These are phyloP conservation scores for Tetrax tetrax DNA, from an alignment of 2,113 vertebrate species.

Conservation along the genomic window DNA sequence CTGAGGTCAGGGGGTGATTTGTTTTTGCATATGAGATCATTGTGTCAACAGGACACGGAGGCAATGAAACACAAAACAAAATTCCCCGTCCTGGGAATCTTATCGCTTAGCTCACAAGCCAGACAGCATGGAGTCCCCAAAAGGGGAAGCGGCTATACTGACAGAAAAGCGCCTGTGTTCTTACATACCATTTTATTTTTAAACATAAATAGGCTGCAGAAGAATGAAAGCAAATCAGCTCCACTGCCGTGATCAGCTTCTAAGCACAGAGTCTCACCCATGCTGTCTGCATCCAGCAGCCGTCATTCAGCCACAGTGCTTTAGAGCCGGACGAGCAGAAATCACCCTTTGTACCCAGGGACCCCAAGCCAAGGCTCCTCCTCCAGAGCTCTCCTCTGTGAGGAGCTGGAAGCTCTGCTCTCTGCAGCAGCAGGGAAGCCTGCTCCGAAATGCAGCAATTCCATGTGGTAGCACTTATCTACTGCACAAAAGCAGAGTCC, in stretches of 20 bases:
- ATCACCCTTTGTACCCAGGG: slow-evolving; percentile 90
- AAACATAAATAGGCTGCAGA: slow-evolving; percentile 27
- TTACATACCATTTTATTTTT: slow-evolving; percentile 36
- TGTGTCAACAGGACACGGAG: slow-evolving; percentile 30
- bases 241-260: not conserved
- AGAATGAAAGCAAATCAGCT: not conserved
- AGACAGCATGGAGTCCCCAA: not conserved
- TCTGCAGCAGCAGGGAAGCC: not conserved
- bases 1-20: not conserved
- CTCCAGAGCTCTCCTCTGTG: slow-evolving; percentile 54
- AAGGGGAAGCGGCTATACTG: not conserved
- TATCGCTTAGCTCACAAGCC: slow-evolving; percentile 24
- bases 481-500: not conserved
- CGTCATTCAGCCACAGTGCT: not conserved
- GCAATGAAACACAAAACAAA: slow-evolving; percentile 45
- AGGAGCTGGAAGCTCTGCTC: slow-evolving; percentile 8
- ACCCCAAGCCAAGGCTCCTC: slow-evolving; percentile 85
- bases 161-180: slow-evolving; percentile 7
- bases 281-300: not conserved
- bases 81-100: slow-evolving; percentile 40
- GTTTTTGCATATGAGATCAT: slow-evolving; percentile 53
- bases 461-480: not conserved
- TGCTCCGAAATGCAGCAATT: not conserved
- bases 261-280: not conserved
- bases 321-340: slow-evolving; percentile 28